Base-by-base conservation (phyloP, 2,888 invertebrate species). In the Catocala sponsa region DNA sequence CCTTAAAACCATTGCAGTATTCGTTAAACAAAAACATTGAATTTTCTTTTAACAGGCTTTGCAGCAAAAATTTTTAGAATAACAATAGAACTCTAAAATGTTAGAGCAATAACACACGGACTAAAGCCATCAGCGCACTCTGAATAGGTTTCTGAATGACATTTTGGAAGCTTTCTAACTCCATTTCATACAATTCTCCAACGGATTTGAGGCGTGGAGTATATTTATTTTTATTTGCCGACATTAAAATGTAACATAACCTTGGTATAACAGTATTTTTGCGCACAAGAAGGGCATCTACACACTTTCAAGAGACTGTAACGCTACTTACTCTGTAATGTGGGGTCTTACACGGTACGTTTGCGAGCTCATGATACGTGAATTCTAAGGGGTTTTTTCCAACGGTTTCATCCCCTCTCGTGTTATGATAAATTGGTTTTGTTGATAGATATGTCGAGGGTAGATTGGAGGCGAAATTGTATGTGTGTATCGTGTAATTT, bases 291-390 rank as follows among this genome's bases (percentile, higher is more conserved):
- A 54, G 50, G 51, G 11, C 44, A 52, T 51, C 43, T n/a, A 64
- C 43, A 62, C 44, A 60, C 46, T 50, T 52, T 41, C 25, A 61
- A 60, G 63, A 51, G 63, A 53, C 48, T 49, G 25, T 61, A 72
- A 68, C 49, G 63, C 63, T 44, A 59, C 64, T 66, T 66, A 70
- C 58, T 25, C 44, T 61, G 55, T 72, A 74, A 68, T 61, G 69
- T n/a, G 52, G 60, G 64, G 54, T 55, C 62, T 76, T 75, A 59
- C 68, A 81, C 79, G 83, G 69, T 74, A 78, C 81, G 74, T 83
- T 84, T 74, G 68, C 60, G 57, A 54, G 68, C 67, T 71, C 73
- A 85, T 84, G 80, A 78, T 58, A 75, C 85, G 85, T 83, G 78
- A 81, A 81, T 65, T 44, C 46, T 63, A 67, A 62, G 56, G 76